phyloP scores from a whole-genome alignment of 2,797 vertebrate genomes.

The Sebastes diaconus region DNA sequence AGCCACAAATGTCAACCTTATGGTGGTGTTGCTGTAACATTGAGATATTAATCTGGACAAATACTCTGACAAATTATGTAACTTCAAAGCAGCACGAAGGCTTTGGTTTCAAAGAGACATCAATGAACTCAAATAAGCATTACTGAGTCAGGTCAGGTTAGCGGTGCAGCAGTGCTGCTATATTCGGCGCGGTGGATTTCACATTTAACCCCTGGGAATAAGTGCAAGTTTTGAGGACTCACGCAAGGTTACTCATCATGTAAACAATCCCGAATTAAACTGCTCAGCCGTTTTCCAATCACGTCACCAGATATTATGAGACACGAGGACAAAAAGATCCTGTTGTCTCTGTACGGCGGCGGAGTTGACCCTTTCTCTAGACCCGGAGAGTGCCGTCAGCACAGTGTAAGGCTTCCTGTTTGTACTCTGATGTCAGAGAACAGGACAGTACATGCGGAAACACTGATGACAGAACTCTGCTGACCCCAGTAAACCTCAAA shows the following conservation, averaged over 20 bases:
- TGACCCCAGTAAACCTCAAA: conserved; percentile 57
- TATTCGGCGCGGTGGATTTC: conserved; percentile 20
- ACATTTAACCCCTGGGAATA: conserved; percentile 16
- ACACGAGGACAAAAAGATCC: conserved; percentile 25
- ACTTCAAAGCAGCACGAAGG: conserved; percentile 1
- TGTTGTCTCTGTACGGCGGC: background rate
- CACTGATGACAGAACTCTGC: conserved; percentile 64
- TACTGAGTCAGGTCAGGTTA: conserved; percentile 25
- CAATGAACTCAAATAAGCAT: conserved; percentile 10
- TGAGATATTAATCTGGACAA: background rate
- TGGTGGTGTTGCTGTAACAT: background rate
- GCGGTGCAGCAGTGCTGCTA: background rate
- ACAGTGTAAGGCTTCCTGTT: conserved; percentile 71
- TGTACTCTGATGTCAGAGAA: conserved; percentile 70
- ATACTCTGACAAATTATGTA: background rate
- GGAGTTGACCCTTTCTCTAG: conserved; percentile 41
- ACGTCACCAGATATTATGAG: conserved; percentile 19
- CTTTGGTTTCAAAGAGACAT: conserved; percentile 12
- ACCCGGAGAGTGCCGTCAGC: conserved; percentile 48
- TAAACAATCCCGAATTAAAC: conserved; percentile 50
- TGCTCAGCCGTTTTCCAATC: background rate
- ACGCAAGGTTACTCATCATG: conserved; percentile 29
- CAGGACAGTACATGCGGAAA: conserved; percentile 69
- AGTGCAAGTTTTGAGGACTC: conserved; percentile 15
- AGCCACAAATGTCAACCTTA: background rate